Conservation (phyloP, 2,888 invertebrate genomes). For the Selenia dentaria region DNA sequence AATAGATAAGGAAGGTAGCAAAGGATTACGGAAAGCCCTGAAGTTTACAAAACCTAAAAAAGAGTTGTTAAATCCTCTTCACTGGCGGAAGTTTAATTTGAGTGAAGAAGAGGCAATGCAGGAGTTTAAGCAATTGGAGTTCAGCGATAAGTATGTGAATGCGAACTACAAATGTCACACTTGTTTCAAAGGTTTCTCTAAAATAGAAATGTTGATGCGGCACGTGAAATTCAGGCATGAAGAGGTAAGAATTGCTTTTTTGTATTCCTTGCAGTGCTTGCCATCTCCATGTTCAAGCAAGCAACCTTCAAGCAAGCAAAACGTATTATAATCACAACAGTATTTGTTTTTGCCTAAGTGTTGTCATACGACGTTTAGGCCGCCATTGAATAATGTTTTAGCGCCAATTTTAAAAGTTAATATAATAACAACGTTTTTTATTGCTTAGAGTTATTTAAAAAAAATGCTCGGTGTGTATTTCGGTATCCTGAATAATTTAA, state of each 20-base stretch:
- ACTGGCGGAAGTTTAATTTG: slow-evolving; percentile 60
- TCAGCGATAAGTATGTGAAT: slow-evolving; percentile 53
- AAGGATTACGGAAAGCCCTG: slow-evolving; percentile 10
- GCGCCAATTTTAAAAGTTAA: too few species aligned
- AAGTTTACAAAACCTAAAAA: slow-evolving; percentile 38
- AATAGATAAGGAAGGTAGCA: background rate
- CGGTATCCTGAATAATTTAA: too few species aligned
- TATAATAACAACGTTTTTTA: too few species aligned
- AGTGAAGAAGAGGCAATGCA: slow-evolving; percentile 62
- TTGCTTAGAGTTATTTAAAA: too few species aligned
- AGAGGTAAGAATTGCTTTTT: slow-evolving; percentile 48
- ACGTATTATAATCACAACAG: too few species aligned
- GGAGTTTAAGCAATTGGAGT: slow-evolving; percentile 53
- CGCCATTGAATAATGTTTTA: too few species aligned
- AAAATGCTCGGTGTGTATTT: too few species aligned
- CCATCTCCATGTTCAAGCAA: too few species aligned
- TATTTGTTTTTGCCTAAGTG: too few species aligned
- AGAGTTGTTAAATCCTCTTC: slow-evolving; percentile 48
- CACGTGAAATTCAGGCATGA: slow-evolving; percentile 60
- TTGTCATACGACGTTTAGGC: too few species aligned
- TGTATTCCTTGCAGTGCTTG: too few species aligned
- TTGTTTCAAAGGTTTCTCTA: slow-evolving; percentile 68
- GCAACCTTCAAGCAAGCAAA: too few species aligned
- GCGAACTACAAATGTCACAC: slow-evolving; percentile 62
- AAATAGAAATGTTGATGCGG: slow-evolving; percentile 63